Evolutionary conservation across 2,113 vertebrate genomes (phyloP).

Genomic region (Pandion haliaetus): DNA sequence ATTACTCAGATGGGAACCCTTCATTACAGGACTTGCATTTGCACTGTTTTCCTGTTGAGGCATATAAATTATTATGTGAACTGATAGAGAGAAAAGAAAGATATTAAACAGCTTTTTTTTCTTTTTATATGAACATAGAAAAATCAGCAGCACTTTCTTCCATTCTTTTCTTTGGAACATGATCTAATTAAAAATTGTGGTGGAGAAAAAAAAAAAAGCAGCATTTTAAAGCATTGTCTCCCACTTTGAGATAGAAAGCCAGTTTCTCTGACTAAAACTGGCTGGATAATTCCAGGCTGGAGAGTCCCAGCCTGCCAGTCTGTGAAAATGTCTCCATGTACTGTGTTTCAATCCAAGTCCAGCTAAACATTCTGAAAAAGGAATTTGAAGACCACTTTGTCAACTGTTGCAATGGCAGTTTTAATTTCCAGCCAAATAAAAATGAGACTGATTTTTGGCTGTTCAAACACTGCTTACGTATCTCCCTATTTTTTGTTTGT

Average conservation of each 20-base stretch:
- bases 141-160: neutral
- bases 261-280: conserved; percentile 5
- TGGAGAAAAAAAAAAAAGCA: neutral
- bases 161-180: conserved; percentile 13
- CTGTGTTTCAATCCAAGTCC: neutral
- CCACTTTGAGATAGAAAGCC: conserved; percentile 20
- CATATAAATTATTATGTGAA: neutral
- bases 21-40: neutral
- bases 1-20: neutral
- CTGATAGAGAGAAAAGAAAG: neutral
- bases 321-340: conserved; percentile 28
- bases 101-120: neutral
- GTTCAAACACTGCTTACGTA: neutral
- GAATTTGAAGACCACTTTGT: neutral
- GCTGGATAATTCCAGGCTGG: neutral
- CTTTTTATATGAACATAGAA: neutral
- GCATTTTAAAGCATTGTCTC: conserved; percentile 53
- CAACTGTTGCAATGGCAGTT: neutral
- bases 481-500: neutral
- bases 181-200: neutral
- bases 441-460: neutral
- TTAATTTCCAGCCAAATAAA: neutral
- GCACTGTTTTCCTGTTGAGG: neutral
- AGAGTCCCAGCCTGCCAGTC: neutral
- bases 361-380: neutral